Base-by-base conservation (phyloP, 2,888 invertebrate species). In the Terebella lapidaria region DNA sequence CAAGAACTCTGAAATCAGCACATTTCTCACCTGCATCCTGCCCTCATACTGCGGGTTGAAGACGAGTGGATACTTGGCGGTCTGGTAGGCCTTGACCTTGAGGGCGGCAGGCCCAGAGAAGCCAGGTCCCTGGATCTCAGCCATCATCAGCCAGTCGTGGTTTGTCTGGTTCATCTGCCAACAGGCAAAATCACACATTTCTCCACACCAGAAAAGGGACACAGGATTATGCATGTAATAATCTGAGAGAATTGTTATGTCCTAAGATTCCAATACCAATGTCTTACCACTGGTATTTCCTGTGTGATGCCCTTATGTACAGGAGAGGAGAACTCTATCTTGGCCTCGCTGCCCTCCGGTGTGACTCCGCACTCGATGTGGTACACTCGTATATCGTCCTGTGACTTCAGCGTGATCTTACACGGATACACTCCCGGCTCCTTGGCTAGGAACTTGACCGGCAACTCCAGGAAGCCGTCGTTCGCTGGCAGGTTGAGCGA, bases 231-330 rank as follows among this genome's bases (percentile, higher is more conserved):
- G n/a, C n/a, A n/a, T n/a, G n/a, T n/a, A n/a, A n/a, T n/a, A n/a
- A n/a, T n/a, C n/a, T n/a, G n/a, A n/a, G n/a, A n/a, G n/a, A n/a
- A n/a, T n/a, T n/a, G n/a, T n/a, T n/a, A n/a, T n/a, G n/a, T n/a
- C n/a, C n/a, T n/a, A n/a, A n/a, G n/a, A n/a, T n/a, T n/a, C n/a
- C n/a, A n/a, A n/a, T n/a, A n/a, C n/a, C n/a, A n/a, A n/a, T n/a
- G n/a, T n/a, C 77, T 71, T 71, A 79, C 79, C 53, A 81, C 69
- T 2, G 81, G 80, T 49, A 81, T 76, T 58, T 76, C 69, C 66
- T 81, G 81, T 10, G 72, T 70, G 42, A 79, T 67, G 58, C 74
- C 68, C 65, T 79, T 74, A 58, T 77, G 75, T 3, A 80, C 76
- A 0, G 79, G 76, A 25, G 76, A 67, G 29, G 67, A 61, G 62